Evolutionary conservation across 2,797 vertebrate genomes (phyloP).

Genomic region (Mareca strepera): DNA sequence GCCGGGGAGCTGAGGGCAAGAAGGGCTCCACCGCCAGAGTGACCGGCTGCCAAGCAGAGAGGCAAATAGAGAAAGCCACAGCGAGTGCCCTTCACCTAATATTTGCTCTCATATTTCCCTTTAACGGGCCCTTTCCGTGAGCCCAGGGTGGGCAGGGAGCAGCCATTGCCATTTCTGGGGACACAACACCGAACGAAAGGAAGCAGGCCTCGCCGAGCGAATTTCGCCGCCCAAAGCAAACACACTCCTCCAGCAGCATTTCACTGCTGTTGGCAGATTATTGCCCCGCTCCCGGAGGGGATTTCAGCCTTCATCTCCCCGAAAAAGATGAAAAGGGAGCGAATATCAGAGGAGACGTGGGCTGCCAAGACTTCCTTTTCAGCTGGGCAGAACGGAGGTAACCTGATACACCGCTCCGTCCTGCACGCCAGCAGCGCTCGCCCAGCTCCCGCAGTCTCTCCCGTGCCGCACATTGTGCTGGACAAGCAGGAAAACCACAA

Average conservation of each 20-base stretch:
- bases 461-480: not conserved
- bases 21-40: not conserved
- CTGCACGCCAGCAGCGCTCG: not conserved
- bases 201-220: not conserved
- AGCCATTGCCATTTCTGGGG: not conserved
- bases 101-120: not conserved
- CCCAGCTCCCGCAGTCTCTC: not conserved
- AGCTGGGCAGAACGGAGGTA: not conserved
- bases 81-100: not conserved
- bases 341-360: not conserved
- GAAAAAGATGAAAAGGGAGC: not conserved
- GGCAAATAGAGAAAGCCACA: not conserved
- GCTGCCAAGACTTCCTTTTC: not conserved
- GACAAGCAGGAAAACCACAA: constrained; percentile 11
- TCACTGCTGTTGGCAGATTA: not conserved
- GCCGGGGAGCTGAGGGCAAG: not conserved
- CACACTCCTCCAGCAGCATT: not conserved
- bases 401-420: not conserved
- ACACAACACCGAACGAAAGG: not conserved
- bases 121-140: not conserved
- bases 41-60: not conserved
- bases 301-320: not conserved
- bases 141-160: not conserved
- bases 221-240: not conserved
- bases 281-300: not conserved